Evolutionary conservation across 2,113 vertebrate genomes (phyloP).

Genomic region (Neodon shergylaensis): DNA sequence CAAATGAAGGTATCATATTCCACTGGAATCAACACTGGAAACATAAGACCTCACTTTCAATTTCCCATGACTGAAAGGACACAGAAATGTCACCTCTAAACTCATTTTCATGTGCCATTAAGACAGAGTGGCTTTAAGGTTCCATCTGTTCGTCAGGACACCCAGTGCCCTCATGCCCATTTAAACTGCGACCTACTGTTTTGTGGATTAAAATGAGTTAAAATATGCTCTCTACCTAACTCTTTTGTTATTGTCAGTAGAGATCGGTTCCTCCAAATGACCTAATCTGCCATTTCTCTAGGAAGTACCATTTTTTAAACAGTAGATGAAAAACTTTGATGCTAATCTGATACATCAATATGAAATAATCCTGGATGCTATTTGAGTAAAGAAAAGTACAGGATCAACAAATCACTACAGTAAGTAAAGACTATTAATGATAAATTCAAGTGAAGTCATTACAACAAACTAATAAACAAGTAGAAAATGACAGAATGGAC

Average conservation of each 20-base stretch:
- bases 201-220: not conserved
- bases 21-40: not conserved
- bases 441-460: slow-evolving; percentile 1
- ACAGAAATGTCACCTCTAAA: not conserved
- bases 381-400: not conserved
- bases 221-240: not conserved
- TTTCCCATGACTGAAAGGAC: not conserved
- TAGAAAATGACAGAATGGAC: not conserved
- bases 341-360: not conserved
- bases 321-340: not conserved
- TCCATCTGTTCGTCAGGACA: not conserved
- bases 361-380: not conserved
- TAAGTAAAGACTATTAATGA: not conserved
- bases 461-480: not conserved
- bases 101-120: not conserved
- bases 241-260: not conserved
- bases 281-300: not conserved
- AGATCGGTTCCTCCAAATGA: not conserved
- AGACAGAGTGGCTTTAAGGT: not conserved
- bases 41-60: not conserved
- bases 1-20: not conserved
- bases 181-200: not conserved
- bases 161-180: not conserved
- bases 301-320: not conserved
- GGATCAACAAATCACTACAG: not conserved